Conservation (phyloP, 2,113 vertebrate genomes). For the Myanophis thanlyinensis region DNA sequence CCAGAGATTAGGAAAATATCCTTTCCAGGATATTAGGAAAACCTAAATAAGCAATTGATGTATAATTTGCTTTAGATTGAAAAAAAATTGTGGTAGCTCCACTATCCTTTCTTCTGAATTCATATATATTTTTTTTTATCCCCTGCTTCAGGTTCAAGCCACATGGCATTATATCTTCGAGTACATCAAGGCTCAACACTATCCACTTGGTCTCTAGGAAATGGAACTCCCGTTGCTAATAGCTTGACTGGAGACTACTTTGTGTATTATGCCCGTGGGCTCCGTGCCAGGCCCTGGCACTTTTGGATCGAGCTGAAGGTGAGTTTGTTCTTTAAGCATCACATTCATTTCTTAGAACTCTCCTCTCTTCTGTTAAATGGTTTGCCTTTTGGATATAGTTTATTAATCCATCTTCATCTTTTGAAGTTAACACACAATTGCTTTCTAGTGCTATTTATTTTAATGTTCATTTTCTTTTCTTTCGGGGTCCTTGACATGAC, state of each 20-base stretch:
- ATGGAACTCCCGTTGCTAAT: conserved; percentile 79
- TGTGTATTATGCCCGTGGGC: conserved; percentile 90
- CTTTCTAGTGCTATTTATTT: background rate
- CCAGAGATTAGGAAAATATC: background rate
- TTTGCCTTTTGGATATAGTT: background rate
- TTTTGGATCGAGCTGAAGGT: conserved; percentile 96
- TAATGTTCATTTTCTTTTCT: background rate
- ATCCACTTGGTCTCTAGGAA: conserved; percentile 87
- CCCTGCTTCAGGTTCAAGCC: conserved; percentile 82
- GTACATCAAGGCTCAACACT: conserved; percentile 75
- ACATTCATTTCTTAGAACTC: background rate
- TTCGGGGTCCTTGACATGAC: background rate
- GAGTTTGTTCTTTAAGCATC: conserved; percentile 15
- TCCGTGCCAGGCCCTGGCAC: conserved; percentile 80
- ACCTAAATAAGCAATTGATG: background rate
- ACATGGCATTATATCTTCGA: conserved; percentile 90
- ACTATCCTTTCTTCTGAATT: fast-evolving
- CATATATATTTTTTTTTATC: fast-evolving
- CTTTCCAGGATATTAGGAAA: background rate
- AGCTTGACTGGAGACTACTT: conserved; percentile 85
- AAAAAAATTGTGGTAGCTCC: background rate
- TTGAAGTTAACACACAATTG: background rate
- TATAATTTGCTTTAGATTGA: background rate
- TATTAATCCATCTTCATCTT: background rate
- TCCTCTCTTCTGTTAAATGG: background rate